phyloP scores from a whole-genome alignment of 2,888 invertebrate species.

The Pyrgus malvae region DNA sequence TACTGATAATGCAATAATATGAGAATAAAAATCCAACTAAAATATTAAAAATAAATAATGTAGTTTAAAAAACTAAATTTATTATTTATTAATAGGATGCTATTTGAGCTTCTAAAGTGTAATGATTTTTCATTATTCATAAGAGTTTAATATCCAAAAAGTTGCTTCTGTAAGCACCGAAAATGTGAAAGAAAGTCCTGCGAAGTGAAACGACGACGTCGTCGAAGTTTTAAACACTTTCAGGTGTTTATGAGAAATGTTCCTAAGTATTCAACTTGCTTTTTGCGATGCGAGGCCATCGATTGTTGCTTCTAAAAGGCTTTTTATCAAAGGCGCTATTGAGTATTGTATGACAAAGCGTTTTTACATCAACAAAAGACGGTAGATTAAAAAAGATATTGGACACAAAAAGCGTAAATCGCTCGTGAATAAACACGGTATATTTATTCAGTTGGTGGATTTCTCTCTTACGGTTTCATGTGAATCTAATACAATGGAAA shows the following conservation, averaged over 20 bases:
- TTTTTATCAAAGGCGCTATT: constrained; percentile 17
- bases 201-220: not conserved
- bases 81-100: too few relatives aligned
- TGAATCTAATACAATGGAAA: constrained; percentile 15
- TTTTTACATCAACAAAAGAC: constrained; percentile 10
- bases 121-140: too few relatives aligned
- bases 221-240: constrained; percentile 20
- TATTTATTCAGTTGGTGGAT: not conserved
- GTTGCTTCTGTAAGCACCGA: constrained; percentile 4
- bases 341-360: constrained; percentile 7
- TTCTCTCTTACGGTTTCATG: not conserved
- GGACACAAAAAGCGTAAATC: constrained; percentile 2
- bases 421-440: not conserved
- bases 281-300: constrained; percentile 7
- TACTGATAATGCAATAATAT: too few relatives aligned
- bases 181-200: constrained; percentile 10
- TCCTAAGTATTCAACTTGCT: not conserved
- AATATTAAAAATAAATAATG: too few relatives aligned
- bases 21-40: too few relatives aligned
- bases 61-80: too few relatives aligned
- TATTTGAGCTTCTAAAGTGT: too few relatives aligned
- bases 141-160: constrained; percentile 8
- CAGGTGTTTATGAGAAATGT: constrained; percentile 21
- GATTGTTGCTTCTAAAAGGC: constrained; percentile 10
- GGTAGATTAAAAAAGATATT: constrained; percentile 5